Evolutionary conservation across 2,888 invertebrate genomes (phyloP).

Genomic region (Frankliniella fusca): DNA sequence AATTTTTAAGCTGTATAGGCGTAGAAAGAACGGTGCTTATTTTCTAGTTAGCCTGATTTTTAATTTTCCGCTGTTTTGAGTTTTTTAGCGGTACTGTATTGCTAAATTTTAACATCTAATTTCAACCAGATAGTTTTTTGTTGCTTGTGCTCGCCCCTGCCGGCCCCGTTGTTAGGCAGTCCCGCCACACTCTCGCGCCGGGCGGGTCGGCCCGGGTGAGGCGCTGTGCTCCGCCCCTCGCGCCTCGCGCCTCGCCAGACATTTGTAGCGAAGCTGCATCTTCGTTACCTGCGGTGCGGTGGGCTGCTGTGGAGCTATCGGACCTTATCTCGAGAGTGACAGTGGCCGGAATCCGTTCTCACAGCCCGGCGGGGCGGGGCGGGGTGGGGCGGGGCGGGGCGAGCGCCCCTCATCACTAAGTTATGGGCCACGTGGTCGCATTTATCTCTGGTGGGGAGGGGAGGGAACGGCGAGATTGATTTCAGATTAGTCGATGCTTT

Average conservation of each 20-base stretch:
- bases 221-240: background rate
- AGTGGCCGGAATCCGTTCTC: background rate
- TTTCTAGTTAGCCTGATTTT: no score
- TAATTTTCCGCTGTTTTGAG: no score
- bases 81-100: no score
- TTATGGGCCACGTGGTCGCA: conserved; percentile 10
- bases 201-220: background rate
- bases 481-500: conserved; percentile 26
- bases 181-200: background rate
- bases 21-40: no score
- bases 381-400: no score
- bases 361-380: background rate
- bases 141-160: no score
- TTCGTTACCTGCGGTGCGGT: background rate
- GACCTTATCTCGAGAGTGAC: background rate
- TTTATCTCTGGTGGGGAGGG: background rate
- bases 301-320: background rate
- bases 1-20: no score
- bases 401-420: conserved; percentile 14
- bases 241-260: no score
- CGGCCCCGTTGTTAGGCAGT: no score
- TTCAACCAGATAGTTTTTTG: no score
- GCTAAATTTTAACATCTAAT: no score
- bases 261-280: background rate
- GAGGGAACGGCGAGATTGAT: background rate